Evolutionary conservation across 2,888 invertebrate genomes (phyloP).

Genomic region (Hecatera dysodea): DNA sequence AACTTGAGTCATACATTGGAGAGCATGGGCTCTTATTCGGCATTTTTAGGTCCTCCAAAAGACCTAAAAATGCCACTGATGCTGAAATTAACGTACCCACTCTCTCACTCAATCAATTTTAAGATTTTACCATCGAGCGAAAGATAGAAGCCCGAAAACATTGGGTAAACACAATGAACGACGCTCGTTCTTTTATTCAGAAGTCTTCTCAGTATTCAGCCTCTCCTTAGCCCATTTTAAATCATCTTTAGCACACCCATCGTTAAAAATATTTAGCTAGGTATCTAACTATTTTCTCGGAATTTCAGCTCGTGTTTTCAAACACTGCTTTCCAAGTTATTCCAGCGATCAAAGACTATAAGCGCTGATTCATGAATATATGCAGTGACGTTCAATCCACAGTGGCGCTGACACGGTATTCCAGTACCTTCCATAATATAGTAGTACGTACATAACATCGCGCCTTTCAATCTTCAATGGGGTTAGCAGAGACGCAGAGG

Average conservation of each 20-base stretch:
- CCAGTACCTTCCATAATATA: slow-evolving; percentile 16
- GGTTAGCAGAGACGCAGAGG: not conserved
- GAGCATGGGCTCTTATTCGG: too few relatives aligned
- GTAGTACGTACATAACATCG: not conserved
- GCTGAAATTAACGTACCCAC: too few relatives aligned
- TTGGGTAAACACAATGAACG: too few relatives aligned
- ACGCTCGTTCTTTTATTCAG: too few relatives aligned
- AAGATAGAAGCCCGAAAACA: too few relatives aligned
- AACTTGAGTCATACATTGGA: too few relatives aligned
- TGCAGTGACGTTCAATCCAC: slow-evolving; percentile 33
- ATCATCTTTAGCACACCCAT: not conserved
- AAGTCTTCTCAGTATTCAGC: too few relatives aligned
- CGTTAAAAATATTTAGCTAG: not conserved
- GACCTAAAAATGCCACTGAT: too few relatives aligned
- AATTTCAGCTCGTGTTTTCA: slow-evolving; percentile 2
- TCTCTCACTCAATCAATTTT: too few relatives aligned
- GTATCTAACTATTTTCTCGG: not conserved
- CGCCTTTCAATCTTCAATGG: not conserved
- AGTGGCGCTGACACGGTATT: slow-evolving; percentile 10
- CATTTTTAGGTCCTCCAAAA: too few relatives aligned
- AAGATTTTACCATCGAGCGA: too few relatives aligned
- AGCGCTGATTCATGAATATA: slow-evolving; percentile 51
- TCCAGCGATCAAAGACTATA: slow-evolving; percentile 44
- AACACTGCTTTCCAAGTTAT: slow-evolving; percentile 28
- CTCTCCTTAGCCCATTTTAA: too few relatives aligned